Base-by-base conservation (phyloP, 2,797 vertebrate genomes). In the Falco rusticolus region DNA sequence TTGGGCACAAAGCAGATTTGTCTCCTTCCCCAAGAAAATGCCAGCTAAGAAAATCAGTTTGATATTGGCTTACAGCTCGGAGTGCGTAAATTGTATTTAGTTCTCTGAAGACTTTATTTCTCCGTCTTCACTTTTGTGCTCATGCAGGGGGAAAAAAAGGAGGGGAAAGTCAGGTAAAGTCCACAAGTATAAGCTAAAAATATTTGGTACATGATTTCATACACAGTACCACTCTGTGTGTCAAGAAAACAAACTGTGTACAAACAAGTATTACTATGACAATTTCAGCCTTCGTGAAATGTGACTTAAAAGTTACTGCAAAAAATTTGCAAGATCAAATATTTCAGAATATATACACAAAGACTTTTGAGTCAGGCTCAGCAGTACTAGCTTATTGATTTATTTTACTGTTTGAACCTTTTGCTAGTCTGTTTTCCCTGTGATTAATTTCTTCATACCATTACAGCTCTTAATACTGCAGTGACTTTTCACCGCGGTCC, bases 381-480 rank as follows among this genome's bases (percentile, higher is more conserved):
- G 59, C 72, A 81, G 31, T 33, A 51, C 70, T 59, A 72, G 85
- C 53, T 50, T 43, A 65, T 31, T 89, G 90, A 59, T 84, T 82
- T 89, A 84, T 71, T 69, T 79, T 54, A 70, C 14, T 19, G 31
- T 90, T 88, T 76, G 85, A 76, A 65, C 61, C 41, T 78, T 69
- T 85, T 39, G 69, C 84, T 71, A 43, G 61, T 53, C 91, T 86
- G 80, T 86, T 93, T 89, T 74, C 54, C 41, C 41, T 37, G 68
- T 25, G 75, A 84, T 91, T 3, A 89, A 94, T 92, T 77, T 85
- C 78, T 80, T 84, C 78, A 31, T 77, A 33, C 64, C 14, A 5
- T 76, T 89, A 93, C 87, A 96, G 92, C 75, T 95, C 86, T 81
- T 87, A 87, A 75, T 84, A 84, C 59, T 24, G 86, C 93, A 92